Evolutionary conservation across 2,113 vertebrate species (phyloP).

Genomic region (Nerophis ophidion): DNA sequence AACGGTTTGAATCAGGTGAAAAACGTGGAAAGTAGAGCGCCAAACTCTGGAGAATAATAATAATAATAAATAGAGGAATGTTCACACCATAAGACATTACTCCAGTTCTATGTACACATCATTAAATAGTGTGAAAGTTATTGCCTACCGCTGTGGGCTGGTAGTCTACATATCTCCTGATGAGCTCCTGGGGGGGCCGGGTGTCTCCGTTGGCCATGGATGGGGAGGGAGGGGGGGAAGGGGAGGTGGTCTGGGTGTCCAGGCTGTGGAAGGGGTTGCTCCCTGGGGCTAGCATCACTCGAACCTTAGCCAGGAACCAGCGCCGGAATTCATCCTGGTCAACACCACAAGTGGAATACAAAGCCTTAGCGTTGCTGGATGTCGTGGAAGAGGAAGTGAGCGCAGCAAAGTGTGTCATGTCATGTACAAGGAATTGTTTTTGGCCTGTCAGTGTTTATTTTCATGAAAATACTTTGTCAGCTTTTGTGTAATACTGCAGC

Average conservation of each 20-base stretch:
- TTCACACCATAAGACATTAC: no score
- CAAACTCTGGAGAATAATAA: no score
- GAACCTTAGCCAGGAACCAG: slow-evolving; percentile 94
- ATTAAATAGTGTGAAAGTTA: neutral
- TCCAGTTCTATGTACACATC: no score
- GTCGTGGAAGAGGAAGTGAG: no score
- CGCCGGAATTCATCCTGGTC: slow-evolving; percentile 89
- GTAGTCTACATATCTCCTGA: slow-evolving; percentile 69
- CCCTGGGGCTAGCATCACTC: slow-evolving; percentile 79
- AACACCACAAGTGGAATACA: neutral
- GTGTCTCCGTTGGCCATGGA: slow-evolving; percentile 72
- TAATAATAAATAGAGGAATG: no score
- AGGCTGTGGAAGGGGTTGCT: slow-evolving; percentile 75
- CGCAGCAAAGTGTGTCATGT: no score
- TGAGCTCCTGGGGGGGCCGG: slow-evolving; percentile 70
- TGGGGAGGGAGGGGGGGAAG: slow-evolving; percentile 71
- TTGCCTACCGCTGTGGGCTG: slow-evolving; percentile 62
- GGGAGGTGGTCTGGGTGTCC: slow-evolving; percentile 71
- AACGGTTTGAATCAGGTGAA: no score
- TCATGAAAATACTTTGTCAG: no score
- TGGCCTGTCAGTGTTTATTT: no score
- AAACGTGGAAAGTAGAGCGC: no score
- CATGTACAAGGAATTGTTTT: no score
- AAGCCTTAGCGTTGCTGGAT: neutral
- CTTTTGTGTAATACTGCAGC: no score